Evolutionary conservation across 2,888 invertebrate genomes (phyloP), one percentile per base, ranked within the genome.

Genomic region (Malthinus seriepunctatus): DNA sequence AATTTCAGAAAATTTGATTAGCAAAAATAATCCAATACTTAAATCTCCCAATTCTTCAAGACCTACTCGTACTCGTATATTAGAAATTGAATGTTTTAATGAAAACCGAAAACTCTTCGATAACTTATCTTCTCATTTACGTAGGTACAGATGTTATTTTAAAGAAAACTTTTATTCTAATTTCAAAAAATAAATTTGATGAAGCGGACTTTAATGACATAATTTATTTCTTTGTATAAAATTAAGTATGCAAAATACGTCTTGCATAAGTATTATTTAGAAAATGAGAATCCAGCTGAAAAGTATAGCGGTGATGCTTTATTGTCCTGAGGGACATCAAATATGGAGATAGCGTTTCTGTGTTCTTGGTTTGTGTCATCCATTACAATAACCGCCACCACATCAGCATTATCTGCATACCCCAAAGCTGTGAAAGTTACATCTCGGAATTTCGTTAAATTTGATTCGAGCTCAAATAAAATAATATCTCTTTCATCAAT

Each of bases 331-430:
- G 76, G 73, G 78, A 76, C 70, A 78, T 78, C 69, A 78, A 69
- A 73, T 72, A 77, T 78, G 78, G 72, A 78, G 76, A 78, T 78
- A 74, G 76, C 70, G 69, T 75, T 76, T 75, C 73, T 65, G 71
- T 75, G 76, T 76, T 73, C 70, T 52, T 37, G 45, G 48, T 31
- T 46, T 47, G 51, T 59, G 59, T 62, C 56, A 62, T 62, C 56
- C 59, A 62, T 62, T 62, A 62, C 50, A 62, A 59, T 59, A 62
- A 62, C 49, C 34, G 56, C 58, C 53, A 23, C 32, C 31, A 56
- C 56, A 15, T n/a, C 3, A 15, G 15, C 39, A 42, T 23, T 55
- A 62, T 58, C 51, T 46, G 56, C 51, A 57, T 54, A 49, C 48
- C 47, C 47, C 31, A 31, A 42, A 44, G 44, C 48, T 52, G 32